Base-by-base conservation (phyloP, 2,888 invertebrate species). In the Watsonalla cultraria region DNA sequence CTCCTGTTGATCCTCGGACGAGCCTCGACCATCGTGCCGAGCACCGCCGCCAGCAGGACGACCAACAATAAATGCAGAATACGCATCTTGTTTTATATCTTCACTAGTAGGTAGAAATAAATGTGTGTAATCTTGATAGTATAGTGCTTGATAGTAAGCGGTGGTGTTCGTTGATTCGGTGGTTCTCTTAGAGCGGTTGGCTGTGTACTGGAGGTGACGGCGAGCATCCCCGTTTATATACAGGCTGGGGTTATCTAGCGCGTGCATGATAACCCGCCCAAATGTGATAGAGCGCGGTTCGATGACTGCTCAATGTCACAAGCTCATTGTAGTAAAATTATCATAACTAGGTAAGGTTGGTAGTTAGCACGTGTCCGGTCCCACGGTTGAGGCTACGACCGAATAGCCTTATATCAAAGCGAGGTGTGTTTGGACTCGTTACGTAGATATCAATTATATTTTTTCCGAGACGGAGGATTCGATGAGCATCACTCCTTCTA, bases 281-380 rank as follows among this genome's bases (percentile, higher is more conserved):
- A 88, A 77, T 70, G 71, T 65, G 79, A 78, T 78, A 77, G 53
- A 33, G 54, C 50, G 61, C 76, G 74, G 90, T 88, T 90, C 90
- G 87, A 86, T 89, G 89, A 90, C 88, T 56, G 56, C 68, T 80
- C 89, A 89, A 90, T 89, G 88, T 89, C 89, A 86, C 70, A 66
- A 66, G 61, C 62, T 59, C 74, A 75, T 78, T 75, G 75, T 87
- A 87, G 87, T 89, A 89, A 88, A 86, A 77, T 87, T 86, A 88
- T 87, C 87, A 68, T 66, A 65, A 63, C 59, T 72, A 68, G 71
- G 68, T 73, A 66, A 70, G 37, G 35, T 8, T 35, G 48, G 37
- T 34, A 49, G 49, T 9, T 15, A 9, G 46, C 37, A 37, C 49
- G 37, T 15, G 39, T 37, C 49, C 37, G 37, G 15, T 14, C 49